Evolutionary conservation across 2,888 invertebrate genomes (phyloP), one percentile per base, ranked within the genome.

Genomic region (Catocala nupta): DNA sequence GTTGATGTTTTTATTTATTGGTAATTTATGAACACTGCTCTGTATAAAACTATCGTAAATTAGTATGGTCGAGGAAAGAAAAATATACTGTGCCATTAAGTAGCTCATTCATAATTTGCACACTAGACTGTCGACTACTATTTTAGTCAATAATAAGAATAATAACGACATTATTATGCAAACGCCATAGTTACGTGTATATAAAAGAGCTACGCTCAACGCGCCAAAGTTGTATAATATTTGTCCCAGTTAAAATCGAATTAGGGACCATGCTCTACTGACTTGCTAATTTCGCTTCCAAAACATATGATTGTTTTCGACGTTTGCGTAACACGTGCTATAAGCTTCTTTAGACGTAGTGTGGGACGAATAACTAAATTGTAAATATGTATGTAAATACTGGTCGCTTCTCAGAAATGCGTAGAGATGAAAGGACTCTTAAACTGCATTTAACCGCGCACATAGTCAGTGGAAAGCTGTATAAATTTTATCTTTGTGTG

Each of bases 201-300:
- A 52, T 68, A 39, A 39, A 9, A 5, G 36, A 39, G 36, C 44
- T 44, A 61, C 55, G 25, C 8, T 61, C 57, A 57, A 68, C 55
- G 13, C 56, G 59, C 49, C 45, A 62, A 69, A 57, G 65, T 68
- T 63, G 59, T 54, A 63, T 63, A 63, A 63, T 57, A 54, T 47
- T 58, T 50, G 80, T 70, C 59, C 70, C 59, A 81, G 68, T 82
- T 81, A 76, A 70, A 74, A 66, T 61, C 66, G 42, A 69, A 83
- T 81, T 80, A 78, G 64, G 71, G 71, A 67, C 55, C 60, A 57
- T 70, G 75, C 45, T 60, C 76, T 55, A 70, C 68, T 77, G 25
- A 51, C 55, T 59, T 34, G 39, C 53, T 59, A 51, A 61, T 65
- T 61, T 69, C 61, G 51, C 47, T 63, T 59, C 51, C 54, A 67